Percentiles rank a stretch among this genome's conserved stretches.
Conservation (phyloP, 2,113 vertebrate genomes). For the Lichenostomus cassidix region DNA sequence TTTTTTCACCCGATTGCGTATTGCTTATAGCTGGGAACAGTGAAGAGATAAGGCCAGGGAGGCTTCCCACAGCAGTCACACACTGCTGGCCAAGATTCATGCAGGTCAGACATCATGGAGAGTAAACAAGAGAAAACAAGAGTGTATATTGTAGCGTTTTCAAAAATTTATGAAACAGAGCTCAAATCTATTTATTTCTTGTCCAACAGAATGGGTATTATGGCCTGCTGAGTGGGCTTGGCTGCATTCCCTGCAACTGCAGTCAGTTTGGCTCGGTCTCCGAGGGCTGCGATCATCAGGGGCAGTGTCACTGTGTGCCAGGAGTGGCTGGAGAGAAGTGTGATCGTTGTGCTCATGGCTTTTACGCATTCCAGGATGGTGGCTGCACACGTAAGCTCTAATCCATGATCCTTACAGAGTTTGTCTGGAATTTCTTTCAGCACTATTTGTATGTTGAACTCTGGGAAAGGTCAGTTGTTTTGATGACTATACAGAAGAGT, state of each 20-base stretch:
- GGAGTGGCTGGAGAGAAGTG: slow-evolving; percentile 86
- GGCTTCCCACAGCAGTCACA: background rate
- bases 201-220: slow-evolving; percentile 80
- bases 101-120: background rate
- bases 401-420: background rate
- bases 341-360: slow-evolving; percentile 82
- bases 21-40: background rate
- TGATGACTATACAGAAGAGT: background rate
- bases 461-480: background rate
- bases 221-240: slow-evolving; percentile 74
- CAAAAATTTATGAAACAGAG: background rate
- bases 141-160: background rate
- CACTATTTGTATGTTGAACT: background rate
- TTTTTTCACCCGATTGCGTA: background rate
- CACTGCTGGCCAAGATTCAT: background rate
- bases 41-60: background rate
- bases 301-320: slow-evolving; percentile 80
- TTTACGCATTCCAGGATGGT: slow-evolving; percentile 73
- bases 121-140: background rate
- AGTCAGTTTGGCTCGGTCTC: slow-evolving; percentile 77
- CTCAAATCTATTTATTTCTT: background rate
- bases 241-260: slow-evolving; percentile 85
- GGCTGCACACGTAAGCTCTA: slow-evolving; percentile 83
- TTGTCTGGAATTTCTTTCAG: background rate
- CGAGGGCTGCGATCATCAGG: slow-evolving; percentile 75